A percentile compares a stretch with the other conserved stretches of the same genome.
Evolutionary conservation across 2,113 vertebrate genomes (phyloP).

Genomic region (Ornithorhynchus anatinus): DNA sequence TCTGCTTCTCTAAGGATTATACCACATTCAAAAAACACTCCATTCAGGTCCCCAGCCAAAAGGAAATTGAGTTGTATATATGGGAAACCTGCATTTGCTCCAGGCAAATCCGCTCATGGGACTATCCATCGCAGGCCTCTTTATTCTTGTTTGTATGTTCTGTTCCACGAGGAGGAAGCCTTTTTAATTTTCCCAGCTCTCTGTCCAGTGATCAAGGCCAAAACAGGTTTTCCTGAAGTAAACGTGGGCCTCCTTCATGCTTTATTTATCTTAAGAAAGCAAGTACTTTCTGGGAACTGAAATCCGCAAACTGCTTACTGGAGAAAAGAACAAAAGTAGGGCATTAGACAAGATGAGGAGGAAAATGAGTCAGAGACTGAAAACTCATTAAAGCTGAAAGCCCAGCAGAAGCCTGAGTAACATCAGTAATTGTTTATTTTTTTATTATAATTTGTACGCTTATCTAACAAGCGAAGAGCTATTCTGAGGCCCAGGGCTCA

Average conservation of each 20-base stretch:
- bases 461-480: too few relatives aligned
- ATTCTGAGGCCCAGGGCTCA: too few relatives aligned
- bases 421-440: background rate
- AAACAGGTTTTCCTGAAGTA: too few relatives aligned
- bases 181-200: background rate
- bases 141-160: too few relatives aligned
- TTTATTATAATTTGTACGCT: background rate
- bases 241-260: background rate
- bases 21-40: too few relatives aligned
- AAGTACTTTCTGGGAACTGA: background rate
- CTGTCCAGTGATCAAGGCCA: too few relatives aligned
- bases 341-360: background rate
- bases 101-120: too few relatives aligned
- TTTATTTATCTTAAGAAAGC: background rate
- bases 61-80: too few relatives aligned
- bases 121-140: too few relatives aligned
- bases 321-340: background rate
- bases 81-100: too few relatives aligned
- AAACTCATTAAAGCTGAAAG: background rate
- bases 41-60: too few relatives aligned
- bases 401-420: background rate
- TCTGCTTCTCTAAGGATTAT: too few relatives aligned
- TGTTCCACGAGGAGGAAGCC: background rate
- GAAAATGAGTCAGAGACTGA: background rate
- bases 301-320: background rate